These are phyloP conservation scores for Sparus aurata DNA, from an alignment of 2,797 vertebrate genomes.

Conservation along the genomic window DNA sequence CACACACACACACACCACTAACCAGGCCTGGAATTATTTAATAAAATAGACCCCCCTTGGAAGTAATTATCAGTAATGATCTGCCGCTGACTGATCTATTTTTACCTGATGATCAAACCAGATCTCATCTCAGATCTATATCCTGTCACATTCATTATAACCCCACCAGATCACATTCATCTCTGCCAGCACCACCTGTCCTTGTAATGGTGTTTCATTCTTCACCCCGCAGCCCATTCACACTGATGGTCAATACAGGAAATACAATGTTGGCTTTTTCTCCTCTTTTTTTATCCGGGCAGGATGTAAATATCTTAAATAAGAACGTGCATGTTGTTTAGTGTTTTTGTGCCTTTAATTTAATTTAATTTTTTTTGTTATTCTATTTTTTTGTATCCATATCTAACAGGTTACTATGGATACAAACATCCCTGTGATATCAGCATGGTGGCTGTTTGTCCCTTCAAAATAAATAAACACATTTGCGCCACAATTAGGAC, in stretches of 20 bases:
- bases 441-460: background rate
- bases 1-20: slow-evolving; percentile 34
- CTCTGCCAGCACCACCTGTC: slow-evolving; percentile 75
- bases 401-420: background rate
- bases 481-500: background rate
- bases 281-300: background rate
- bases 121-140: slow-evolving; percentile 83
- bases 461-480: background rate
- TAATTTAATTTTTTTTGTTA: background rate
- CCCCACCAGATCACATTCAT: slow-evolving; percentile 75
- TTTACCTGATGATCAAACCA: slow-evolving; percentile 85
- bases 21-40: slow-evolving; percentile 68
- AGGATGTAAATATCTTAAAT: slow-evolving; percentile 8
- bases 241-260: slow-evolving; percentile 56
- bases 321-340: background rate
- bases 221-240: slow-evolving; percentile 57
- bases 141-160: slow-evolving; percentile 85
- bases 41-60: slow-evolving; percentile 69
- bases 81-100: slow-evolving; percentile 84
- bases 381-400: background rate
- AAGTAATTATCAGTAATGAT: slow-evolving; percentile 87
- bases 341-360: background rate
- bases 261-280: background rate
- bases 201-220: slow-evolving; percentile 63
- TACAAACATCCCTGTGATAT: background rate